Conservation (phyloP, 2,113 vertebrate species). For the Xiphophorus hellerii region DNA sequence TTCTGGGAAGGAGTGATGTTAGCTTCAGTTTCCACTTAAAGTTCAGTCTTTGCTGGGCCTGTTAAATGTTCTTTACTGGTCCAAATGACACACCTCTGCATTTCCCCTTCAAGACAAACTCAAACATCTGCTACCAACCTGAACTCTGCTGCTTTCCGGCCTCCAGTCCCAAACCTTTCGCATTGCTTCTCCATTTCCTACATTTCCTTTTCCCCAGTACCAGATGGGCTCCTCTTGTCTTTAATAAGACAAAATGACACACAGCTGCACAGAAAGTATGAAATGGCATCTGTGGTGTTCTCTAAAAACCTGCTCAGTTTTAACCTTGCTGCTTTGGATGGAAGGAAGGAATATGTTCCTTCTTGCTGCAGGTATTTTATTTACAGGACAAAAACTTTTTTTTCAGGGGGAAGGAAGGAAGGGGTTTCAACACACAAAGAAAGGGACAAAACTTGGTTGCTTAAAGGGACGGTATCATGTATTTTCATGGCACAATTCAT, state of each 20-base stretch:
- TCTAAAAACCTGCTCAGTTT: slow-evolving; percentile 47
- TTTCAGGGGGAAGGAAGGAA: too few species aligned
- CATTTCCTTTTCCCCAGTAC: slow-evolving; percentile 33
- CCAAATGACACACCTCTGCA: slow-evolving; percentile 29
- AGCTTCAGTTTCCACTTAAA: too few species aligned
- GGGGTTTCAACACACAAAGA: too few species aligned
- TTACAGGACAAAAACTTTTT: too few species aligned
- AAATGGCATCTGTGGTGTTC: slow-evolving; percentile 43
- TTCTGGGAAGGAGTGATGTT: too few species aligned
- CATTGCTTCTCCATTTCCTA: slow-evolving; percentile 45
- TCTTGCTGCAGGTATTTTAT: too few species aligned
- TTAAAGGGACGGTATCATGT: too few species aligned
- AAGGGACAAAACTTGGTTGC: too few species aligned
- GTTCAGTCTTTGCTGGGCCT: too few species aligned
- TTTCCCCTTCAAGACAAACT: slow-evolving; percentile 25
- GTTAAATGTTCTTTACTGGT: not conserved
- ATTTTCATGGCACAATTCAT: too few species aligned
- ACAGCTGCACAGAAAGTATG: slow-evolving; percentile 40
- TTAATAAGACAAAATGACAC: slow-evolving; percentile 33
- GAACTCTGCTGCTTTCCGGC: slow-evolving; percentile 11
- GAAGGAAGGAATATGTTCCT: not conserved
- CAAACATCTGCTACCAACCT: slow-evolving; percentile 24
- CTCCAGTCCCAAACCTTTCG: slow-evolving; percentile 35
- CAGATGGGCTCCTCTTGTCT: slow-evolving; percentile 58
- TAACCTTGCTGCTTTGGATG: not conserved